Base-by-base conservation (phyloP, 2,113 vertebrate genomes). In the Gadus macrocephalus region DNA sequence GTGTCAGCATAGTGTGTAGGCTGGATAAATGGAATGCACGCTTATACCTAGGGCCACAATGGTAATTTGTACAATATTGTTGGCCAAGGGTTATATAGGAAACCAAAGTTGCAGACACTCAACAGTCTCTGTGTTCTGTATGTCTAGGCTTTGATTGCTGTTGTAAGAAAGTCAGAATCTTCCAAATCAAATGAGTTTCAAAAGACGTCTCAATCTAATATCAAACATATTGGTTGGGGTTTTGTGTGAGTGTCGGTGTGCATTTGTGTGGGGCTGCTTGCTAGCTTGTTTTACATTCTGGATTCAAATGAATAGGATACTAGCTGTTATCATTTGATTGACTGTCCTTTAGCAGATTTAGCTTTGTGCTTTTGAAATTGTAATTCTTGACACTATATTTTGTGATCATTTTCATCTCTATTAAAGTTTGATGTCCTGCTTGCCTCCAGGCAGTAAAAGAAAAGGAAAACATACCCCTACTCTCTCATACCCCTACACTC, bases 241-340 rank as follows among this genome's bases (percentile, higher is more conserved):
- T 64, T 64, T 27, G 28, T 59, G 16, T 60, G 68, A 63, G 3
- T 64, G 75, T 78, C 72, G 79, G 80, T 81, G 74, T 79, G 83
- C 72, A 66, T 67, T 81, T 79, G 80, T 84, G 74, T 85, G 72
- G 58, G 62, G 42, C 0, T 49, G 68, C 65, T 0, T 49, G 68
- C 67, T 74, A 64, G 17, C 15, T 27, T 86, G 84, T 87, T 87
- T 86, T 82, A 78, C 72, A 35, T 74, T 72, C 49, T 64, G 63
- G 27, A 59, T 14, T 68, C 69, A 38, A n/a, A 49, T 9, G 60
- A 69, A 35, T 35, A n/a, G 0, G 22, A 71, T 77, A 69, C 42
- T 15, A 63, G 27, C 53, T 42, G 15, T 42, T 17, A 19, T n/a
- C 16, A 9, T 42, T 31, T n/a, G 35, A 71, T 55, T 66, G 42